phyloP scores from a whole-genome alignment of 1,140 invertebrate species.

The Lucilia sericata region DNA sequence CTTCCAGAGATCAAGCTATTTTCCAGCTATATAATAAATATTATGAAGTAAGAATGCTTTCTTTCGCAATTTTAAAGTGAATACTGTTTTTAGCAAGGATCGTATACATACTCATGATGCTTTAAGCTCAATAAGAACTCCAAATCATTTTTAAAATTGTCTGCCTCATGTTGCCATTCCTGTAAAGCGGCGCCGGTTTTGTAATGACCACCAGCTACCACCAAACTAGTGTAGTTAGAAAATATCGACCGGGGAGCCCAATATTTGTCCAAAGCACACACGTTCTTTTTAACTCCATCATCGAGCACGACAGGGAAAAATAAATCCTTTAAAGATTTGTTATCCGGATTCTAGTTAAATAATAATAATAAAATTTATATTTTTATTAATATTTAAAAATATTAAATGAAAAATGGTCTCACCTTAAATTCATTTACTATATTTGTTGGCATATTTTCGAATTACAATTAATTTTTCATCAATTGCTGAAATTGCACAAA shows the following conservation, averaged over 20 bases:
- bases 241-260: constrained; percentile 49
- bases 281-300: constrained; percentile 20
- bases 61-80: no score
- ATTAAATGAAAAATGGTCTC: background rate
- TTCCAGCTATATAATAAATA: no score
- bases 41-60: no score
- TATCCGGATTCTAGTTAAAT: constrained; percentile 35
- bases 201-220: constrained; percentile 52
- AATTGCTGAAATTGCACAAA: background rate
- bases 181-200: constrained; percentile 58
- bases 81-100: background rate
- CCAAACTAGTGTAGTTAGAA: constrained; percentile 55
- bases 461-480: background rate
- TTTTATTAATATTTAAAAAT: background rate
- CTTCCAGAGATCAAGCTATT: no score
- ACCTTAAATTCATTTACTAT: background rate
- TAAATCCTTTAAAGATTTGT: constrained; percentile 44
- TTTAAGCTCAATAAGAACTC: constrained; percentile 55
- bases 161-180: constrained; percentile 60
- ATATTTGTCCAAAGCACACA: constrained; percentile 45
- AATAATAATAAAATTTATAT: background rate
- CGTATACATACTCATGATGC: constrained; percentile 58
- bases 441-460: background rate
- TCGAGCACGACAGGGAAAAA: background rate
- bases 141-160: constrained; percentile 57